Conservation (phyloP, 2,113 vertebrate species). For the Toxotes jaculatrix region DNA sequence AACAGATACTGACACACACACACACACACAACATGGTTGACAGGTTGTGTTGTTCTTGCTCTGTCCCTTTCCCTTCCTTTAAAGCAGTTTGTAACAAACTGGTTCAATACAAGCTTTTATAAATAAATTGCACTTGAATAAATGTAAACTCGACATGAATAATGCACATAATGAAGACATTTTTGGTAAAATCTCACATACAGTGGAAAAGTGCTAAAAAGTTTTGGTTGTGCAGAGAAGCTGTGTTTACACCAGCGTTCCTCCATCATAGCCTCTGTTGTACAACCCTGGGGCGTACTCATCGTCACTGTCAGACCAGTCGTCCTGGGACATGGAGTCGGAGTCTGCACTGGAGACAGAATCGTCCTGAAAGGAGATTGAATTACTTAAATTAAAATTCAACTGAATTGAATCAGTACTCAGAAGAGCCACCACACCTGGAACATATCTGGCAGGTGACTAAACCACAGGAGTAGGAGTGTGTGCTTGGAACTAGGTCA, state of each 20-base stretch:
- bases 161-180: neutral
- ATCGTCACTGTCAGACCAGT: neutral
- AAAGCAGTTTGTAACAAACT: neutral
- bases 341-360: neutral
- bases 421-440: neutral
- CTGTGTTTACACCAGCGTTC: neutral
- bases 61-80: neutral
- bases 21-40: neutral
- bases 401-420: neutral
- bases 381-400: no score
- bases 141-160: slow-evolving; percentile 13
- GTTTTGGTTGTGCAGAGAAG: neutral
- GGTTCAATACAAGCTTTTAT: neutral
- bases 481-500: neutral
- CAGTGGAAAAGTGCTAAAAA: slow-evolving; percentile 22
- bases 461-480: neutral
- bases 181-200: neutral
- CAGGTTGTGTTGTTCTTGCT: no score
- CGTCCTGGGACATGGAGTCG: neutral
- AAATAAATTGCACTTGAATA: neutral
- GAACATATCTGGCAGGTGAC: neutral
- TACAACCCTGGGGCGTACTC: fast-evolving
- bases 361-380: neutral
- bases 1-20: neutral
- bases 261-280: fast-evolving